A percentile compares a stretch with the other conserved stretches of the same genome.
phyloP scores from a whole-genome alignment of 2,888 invertebrate species.

The Teleiodes luculella region DNA sequence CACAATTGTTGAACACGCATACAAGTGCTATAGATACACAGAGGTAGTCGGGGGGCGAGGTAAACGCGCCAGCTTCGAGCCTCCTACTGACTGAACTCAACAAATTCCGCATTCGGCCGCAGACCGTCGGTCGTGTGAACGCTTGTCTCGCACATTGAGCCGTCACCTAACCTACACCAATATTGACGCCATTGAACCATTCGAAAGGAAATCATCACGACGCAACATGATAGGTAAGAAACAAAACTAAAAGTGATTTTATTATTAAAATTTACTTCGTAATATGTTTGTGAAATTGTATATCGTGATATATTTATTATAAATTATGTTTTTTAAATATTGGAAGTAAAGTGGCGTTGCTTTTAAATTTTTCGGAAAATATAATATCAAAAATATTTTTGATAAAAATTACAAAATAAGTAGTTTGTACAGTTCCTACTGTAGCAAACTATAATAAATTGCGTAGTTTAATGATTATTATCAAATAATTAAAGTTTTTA shows the following conservation, averaged over 20 bases:
- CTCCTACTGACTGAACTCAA: conserved; percentile 28
- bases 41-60: neutral
- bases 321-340: neutral
- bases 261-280: too few relatives aligned
- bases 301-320: neutral
- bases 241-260: neutral
- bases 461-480: too few relatives aligned
- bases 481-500: too few relatives aligned
- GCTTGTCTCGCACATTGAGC: conserved; percentile 40
- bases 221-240: conserved; percentile 71
- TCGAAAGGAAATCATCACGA: conserved; percentile 46
- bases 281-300: too few relatives aligned
- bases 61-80: neutral
- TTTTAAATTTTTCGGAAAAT: too few relatives aligned
- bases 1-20: neutral
- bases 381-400: too few relatives aligned
- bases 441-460: too few relatives aligned
- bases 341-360: too few relatives aligned
- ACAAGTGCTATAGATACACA: neutral
- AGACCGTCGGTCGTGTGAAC: conserved; percentile 58
- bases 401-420: too few relatives aligned
- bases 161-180: conserved; percentile 73
- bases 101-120: conserved; percentile 63
- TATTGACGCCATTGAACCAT: conserved; percentile 67
- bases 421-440: too few relatives aligned